phyloP scores from a whole-genome alignment of 2,113 vertebrate genomes.

The Laticauda colubrina region DNA sequence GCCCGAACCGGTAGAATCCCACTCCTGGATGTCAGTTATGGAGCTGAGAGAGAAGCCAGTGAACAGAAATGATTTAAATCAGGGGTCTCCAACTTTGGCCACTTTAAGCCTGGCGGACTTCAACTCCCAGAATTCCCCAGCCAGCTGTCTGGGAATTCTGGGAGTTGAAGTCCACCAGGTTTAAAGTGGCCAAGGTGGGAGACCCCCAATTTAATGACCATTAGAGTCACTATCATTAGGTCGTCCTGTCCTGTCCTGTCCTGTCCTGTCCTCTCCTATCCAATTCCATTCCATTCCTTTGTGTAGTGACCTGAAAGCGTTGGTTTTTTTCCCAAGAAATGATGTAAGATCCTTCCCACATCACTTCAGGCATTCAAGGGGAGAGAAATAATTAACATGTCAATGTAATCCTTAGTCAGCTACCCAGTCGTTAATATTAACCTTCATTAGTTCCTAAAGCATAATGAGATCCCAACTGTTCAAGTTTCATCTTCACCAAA shows the following conservation, averaged over 20 bases:
- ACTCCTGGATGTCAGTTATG: neutral
- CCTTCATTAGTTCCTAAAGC: slow-evolving; percentile 25
- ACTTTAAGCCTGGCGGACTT: too few species aligned
- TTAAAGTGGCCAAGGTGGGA: too few species aligned
- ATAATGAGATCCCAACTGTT: slow-evolving; percentile 44
- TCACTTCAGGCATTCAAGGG: neutral
- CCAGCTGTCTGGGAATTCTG: too few species aligned
- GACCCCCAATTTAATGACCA: neutral
- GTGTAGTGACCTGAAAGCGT: neutral
- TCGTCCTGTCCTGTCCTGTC: neutral
- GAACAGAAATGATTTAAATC: too few species aligned
- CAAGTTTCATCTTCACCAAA: slow-evolving; percentile 23
- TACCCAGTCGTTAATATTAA: slow-evolving; percentile 30
- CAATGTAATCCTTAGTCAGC: slow-evolving; percentile 25
- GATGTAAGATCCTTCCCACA: neutral
- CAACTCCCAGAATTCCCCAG: too few species aligned
- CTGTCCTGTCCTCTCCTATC: neutral
- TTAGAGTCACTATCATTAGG: neutral
- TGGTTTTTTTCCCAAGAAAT: slow-evolving; percentile 1
- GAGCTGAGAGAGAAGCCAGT: neutral
- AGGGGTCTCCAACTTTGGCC: too few species aligned
- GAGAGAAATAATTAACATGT: slow-evolving; percentile 33
- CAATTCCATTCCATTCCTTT: neutral
- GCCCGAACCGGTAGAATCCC: too few species aligned
- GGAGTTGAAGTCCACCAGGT: too few species aligned